phyloP scores from a whole-genome alignment of 2,888 invertebrate species.

The Acronicta leporina region DNA sequence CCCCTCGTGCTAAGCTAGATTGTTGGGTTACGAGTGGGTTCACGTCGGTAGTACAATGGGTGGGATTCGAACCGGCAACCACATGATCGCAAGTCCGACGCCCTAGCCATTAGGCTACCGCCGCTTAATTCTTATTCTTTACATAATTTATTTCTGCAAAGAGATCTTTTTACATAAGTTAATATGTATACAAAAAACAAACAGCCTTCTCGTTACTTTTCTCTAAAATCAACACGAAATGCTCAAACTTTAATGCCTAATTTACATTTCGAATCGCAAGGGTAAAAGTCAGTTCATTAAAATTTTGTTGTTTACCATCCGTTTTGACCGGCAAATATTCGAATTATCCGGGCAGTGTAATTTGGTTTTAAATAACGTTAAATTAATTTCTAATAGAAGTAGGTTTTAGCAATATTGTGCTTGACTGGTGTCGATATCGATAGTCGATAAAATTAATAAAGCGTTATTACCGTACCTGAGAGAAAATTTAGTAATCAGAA shows the following conservation, averaged over 20 bases:
- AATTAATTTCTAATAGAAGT: conserved; percentile 56
- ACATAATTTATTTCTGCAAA: neutral
- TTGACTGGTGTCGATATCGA: conserved; percentile 9
- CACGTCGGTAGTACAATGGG: too few relatives aligned
- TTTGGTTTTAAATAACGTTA: conserved; percentile 52
- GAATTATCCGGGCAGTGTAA: conserved; percentile 38
- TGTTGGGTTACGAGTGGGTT: too few relatives aligned
- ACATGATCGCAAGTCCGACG: too few relatives aligned
- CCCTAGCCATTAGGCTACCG: too few relatives aligned
- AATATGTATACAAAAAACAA: neutral
- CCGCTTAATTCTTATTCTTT: too few relatives aligned
- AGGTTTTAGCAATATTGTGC: conserved; percentile 10
- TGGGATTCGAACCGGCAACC: too few relatives aligned
- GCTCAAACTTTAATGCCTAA: conserved; percentile 14
- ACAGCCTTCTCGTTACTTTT: neutral
- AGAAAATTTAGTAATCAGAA: too few relatives aligned
- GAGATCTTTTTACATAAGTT: neutral
- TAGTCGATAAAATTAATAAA: conserved; percentile 14
- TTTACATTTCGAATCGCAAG: conserved; percentile 35
- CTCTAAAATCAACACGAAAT: neutral
- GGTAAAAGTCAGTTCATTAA: conserved; percentile 56
- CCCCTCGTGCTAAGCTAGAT: too few relatives aligned
- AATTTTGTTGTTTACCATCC: conserved; percentile 57
- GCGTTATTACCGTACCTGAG: too few relatives aligned
- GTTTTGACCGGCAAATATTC: conserved; percentile 53